A percentile compares a stretch with the other conserved stretches of the same genome.
Evolutionary conservation across 2,113 vertebrate genomes (phyloP).

Genomic region (Phasianus colchicus): DNA sequence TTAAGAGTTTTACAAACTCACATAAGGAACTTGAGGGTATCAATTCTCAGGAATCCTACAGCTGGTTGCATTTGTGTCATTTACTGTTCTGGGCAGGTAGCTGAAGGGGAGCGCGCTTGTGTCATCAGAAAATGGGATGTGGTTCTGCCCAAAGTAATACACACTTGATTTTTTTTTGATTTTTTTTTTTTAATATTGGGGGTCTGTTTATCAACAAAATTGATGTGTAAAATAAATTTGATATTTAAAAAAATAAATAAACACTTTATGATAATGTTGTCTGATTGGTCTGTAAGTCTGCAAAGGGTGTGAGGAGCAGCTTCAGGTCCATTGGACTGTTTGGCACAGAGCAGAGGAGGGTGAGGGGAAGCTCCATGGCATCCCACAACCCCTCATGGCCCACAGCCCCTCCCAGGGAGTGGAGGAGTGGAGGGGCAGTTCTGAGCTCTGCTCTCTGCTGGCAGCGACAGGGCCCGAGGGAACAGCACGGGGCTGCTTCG

Average conservation of each 20-base stretch:
- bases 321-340: too few relatives aligned
- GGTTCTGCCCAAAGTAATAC: slow-evolving; percentile 69
- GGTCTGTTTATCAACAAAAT: slow-evolving; percentile 64
- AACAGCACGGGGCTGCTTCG: too few relatives aligned
- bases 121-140: slow-evolving; percentile 65
- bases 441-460: too few relatives aligned
- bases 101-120: slow-evolving; percentile 17
- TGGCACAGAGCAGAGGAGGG: too few relatives aligned
- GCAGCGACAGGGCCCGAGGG: too few relatives aligned
- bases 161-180: slow-evolving; percentile 47
- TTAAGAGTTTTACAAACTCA: slow-evolving; percentile 64
- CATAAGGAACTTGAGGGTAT: slow-evolving; percentile 70
- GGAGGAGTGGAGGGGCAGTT: too few relatives aligned
- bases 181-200: slow-evolving; percentile 49
- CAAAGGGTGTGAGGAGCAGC: too few relatives aligned
- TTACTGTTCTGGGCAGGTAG: slow-evolving; percentile 49
- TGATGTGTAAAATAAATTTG: slow-evolving; percentile 68
- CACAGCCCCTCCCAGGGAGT: too few relatives aligned
- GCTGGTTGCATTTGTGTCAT: slow-evolving; percentile 61
- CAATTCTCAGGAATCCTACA: slow-evolving; percentile 79
- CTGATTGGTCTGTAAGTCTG: background rate
- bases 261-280: slow-evolving; percentile 66
- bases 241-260: slow-evolving; percentile 71
- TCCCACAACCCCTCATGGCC: too few relatives aligned
- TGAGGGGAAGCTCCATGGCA: too few relatives aligned